These are phyloP conservation scores for Eupsilia transversa DNA, from an alignment of 2,888 invertebrate species.

Conservation along the genomic window DNA sequence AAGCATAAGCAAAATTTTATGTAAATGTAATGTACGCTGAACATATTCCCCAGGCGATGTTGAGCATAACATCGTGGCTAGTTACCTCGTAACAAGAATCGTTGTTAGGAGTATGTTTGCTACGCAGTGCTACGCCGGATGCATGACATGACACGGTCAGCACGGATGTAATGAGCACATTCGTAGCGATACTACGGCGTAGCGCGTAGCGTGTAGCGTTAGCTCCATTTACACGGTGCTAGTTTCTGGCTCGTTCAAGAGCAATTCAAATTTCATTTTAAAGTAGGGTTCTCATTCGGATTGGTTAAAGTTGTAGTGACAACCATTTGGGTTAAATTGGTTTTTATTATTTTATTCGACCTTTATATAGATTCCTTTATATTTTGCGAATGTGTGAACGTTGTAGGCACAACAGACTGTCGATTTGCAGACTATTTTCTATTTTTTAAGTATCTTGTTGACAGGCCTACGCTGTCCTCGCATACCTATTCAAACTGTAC, in stretches of 20 bases:
- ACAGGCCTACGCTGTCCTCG: too few relatives aligned
- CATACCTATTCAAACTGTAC: too few relatives aligned
- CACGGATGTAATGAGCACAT: conserved; percentile 40
- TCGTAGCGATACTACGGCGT: conserved; percentile 52
- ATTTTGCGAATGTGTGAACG: too few relatives aligned
- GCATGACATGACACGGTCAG: conserved; percentile 24
- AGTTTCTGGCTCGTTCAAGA: neutral
- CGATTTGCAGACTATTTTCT: too few relatives aligned
- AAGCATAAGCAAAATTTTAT: conserved; percentile 17
- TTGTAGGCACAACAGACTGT: too few relatives aligned
- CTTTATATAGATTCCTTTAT: too few relatives aligned
- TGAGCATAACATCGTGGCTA: conserved; percentile 5
- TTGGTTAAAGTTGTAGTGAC: too few relatives aligned
- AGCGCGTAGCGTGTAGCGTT: conserved; percentile 19
- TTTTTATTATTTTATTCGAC: too few relatives aligned
- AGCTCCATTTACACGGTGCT: neutral
- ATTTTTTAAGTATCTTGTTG: too few relatives aligned
- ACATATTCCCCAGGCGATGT: conserved; percentile 17
- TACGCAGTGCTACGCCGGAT: conserved; percentile 46
- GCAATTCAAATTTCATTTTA: too few relatives aligned
- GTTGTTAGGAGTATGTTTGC: conserved; percentile 40
- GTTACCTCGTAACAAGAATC: conserved; percentile 16
- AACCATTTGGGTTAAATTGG: too few relatives aligned
- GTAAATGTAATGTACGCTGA: conserved; percentile 8
- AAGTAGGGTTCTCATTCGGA: too few relatives aligned